Evolutionary conservation across 2,797 vertebrate genomes (phyloP).

Genomic region (Crenuchus spilurus): DNA sequence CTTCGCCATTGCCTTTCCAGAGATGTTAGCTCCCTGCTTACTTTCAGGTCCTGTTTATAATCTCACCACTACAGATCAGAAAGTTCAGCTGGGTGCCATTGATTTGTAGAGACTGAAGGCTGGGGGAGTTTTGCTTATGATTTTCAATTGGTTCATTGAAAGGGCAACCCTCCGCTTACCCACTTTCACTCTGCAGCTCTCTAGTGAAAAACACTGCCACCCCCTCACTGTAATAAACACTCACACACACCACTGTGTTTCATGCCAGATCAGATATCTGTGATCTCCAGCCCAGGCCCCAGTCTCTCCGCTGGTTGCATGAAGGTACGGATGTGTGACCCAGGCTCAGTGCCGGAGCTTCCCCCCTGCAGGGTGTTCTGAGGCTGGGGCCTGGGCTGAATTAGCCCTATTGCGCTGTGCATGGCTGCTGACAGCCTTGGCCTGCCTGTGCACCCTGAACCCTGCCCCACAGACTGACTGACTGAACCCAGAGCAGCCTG

Average conservation of each 20-base stretch:
- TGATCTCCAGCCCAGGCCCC: slow-evolving; percentile 30
- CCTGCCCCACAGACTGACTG: slow-evolving; percentile 51
- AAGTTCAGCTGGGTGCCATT: slow-evolving; percentile 46
- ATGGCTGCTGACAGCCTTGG: slow-evolving; percentile 56
- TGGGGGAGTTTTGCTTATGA: slow-evolving; percentile 29
- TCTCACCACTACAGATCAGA: slow-evolving; percentile 45
- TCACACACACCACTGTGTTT: slow-evolving; percentile 2
- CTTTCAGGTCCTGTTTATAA: slow-evolving; percentile 51
- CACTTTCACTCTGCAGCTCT: slow-evolving; percentile 24
- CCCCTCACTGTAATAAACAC: slow-evolving; percentile 2
- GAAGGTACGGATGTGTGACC: slow-evolving; percentile 46
- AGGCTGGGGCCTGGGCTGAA: slow-evolving; percentile 54
- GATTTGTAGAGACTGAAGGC: slow-evolving; percentile 8
- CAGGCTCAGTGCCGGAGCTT: slow-evolving; percentile 20
- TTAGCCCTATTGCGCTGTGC: slow-evolving; percentile 45
- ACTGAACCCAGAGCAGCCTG: slow-evolving; percentile 31
- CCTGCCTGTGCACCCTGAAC: slow-evolving; percentile 55
- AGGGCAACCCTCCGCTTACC: slow-evolving; percentile 22
- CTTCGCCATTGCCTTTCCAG: slow-evolving; percentile 3
- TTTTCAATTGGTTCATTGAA: slow-evolving; percentile 32
- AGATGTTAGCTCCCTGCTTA: slow-evolving; percentile 22
- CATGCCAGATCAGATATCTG: slow-evolving; percentile 55
- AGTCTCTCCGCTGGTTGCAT: slow-evolving; percentile 36
- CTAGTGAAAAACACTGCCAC: neutral
- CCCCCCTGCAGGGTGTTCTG: slow-evolving; percentile 30